Evolutionary conservation across 2,888 invertebrate species (phyloP).

Genomic region (Lobophora halterata): DNA sequence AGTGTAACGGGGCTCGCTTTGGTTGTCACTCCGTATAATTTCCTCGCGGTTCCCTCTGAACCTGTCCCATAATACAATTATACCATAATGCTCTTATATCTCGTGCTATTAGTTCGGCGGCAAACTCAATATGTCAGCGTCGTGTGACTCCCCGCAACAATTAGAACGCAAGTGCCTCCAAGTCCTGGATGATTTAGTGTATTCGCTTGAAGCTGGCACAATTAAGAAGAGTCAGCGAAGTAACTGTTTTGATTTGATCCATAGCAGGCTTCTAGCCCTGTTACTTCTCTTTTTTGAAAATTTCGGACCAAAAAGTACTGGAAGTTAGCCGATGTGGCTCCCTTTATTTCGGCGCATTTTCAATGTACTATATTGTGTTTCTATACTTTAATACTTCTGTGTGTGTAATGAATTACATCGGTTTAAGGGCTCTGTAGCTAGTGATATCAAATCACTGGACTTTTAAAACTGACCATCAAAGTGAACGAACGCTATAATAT

Average conservation of each 20-base stretch:
- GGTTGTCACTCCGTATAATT: not conserved
- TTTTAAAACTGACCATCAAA: too few relatives aligned
- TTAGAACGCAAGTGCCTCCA: slow-evolving; percentile 40
- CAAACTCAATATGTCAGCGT: slow-evolving; percentile 34
- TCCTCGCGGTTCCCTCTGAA: not conserved
- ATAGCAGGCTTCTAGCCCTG: too few relatives aligned
- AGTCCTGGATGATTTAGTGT: slow-evolving; percentile 45
- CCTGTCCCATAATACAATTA: slow-evolving; percentile 11
- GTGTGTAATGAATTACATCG: too few relatives aligned
- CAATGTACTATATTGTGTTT: too few relatives aligned
- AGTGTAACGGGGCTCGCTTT: not conserved
- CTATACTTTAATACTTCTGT: not conserved
- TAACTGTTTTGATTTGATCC: not conserved
- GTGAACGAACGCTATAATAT: too few relatives aligned
- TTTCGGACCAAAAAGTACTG: too few relatives aligned
- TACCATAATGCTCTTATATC: slow-evolving; percentile 10
- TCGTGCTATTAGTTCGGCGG: slow-evolving; percentile 21
- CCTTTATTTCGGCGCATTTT: too few relatives aligned
- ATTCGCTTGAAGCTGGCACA: slow-evolving; percentile 18
- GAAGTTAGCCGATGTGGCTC: too few relatives aligned
- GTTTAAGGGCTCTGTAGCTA: too few relatives aligned
- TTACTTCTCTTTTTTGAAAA: too few relatives aligned
- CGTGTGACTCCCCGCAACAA: slow-evolving; percentile 35
- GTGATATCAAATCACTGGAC: too few relatives aligned
- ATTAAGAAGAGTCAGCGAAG: slow-evolving; percentile 6